Conservation (phyloP, 2,888 invertebrate genomes). For the Acleris emargana region DNA sequence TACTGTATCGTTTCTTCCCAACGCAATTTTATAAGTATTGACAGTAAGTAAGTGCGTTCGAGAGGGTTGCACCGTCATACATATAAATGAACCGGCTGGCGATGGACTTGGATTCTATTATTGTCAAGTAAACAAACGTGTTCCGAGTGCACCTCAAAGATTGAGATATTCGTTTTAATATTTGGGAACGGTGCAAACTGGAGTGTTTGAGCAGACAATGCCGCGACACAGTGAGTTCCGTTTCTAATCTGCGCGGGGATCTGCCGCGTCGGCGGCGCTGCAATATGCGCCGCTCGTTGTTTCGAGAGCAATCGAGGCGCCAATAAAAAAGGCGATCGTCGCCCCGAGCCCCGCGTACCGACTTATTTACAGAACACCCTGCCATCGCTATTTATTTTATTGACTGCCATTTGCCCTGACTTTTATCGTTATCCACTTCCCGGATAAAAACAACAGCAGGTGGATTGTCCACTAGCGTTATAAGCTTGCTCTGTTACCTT, state of each 20-base stretch:
- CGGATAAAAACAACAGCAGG: constrained; percentile 77
- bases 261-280: constrained; percentile 72
- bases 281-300: constrained; percentile 74
- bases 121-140: constrained; percentile 32
- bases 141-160: constrained; percentile 28
- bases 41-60: constrained; percentile 58
- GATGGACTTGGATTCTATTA: constrained; percentile 14
- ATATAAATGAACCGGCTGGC: constrained; percentile 32
- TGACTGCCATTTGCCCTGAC: constrained; percentile 82
- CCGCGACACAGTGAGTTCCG: constrained; percentile 57
- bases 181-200: constrained; percentile 40
- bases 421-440: constrained; percentile 81
- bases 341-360: constrained; percentile 71
- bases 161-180: constrained; percentile 34
- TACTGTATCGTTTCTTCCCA: constrained; percentile 70
- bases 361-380: constrained; percentile 84
- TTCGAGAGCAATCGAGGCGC: constrained; percentile 83
- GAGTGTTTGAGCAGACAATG: constrained; percentile 54
- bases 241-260: constrained; percentile 76
- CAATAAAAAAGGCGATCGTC: constrained; percentile 84
- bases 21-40: constrained; percentile 60
- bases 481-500: background rate
- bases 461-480: constrained; percentile 45
- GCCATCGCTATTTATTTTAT: constrained; percentile 83
- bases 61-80: constrained; percentile 39